Evolutionary conservation across 2,888 invertebrate species (phyloP), one percentile per base, ranked within the genome.

Genomic region (Notodonta ziczac): DNA sequence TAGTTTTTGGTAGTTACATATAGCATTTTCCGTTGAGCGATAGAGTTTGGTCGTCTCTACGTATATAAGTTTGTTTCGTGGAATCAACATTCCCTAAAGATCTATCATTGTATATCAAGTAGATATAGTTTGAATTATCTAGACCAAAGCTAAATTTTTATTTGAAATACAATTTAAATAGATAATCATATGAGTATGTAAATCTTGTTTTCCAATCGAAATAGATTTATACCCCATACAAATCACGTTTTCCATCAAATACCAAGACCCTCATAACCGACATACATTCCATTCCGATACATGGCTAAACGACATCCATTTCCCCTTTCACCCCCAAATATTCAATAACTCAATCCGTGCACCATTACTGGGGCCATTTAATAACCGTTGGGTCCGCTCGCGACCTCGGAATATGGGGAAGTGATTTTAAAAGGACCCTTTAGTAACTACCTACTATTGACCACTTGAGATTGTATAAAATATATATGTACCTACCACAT

Each of bases 331-430:
- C 50, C 24, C 56, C 56, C 12, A n/a, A 35, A 70, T 61, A 64
- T 61, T 70, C 68, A 57, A 60, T 70, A 71, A 65, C 61, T 70
- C 65, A 60, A 56, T 46, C 61, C 44, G 58, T 58, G 60, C 48
- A 50, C 48, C 58, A 58, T 64, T 55, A 51, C 53, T 40, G 16
- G 2, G 32, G 46, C 16, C n/a, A 39, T 39, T 50, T 50, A 35
- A 50, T 57, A 48, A 3, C 46, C 24, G 42, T 62, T 58, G 60
- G 24, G 8, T 59, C 14, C 0, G 54, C 16, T 42, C 9, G 12
- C 3, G 44, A 54, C 54, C 24, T n/a, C n/a, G 51, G 6, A 66
- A 59, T 59, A 61, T 56, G 65, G 55, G 57, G 51, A 9, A 44
- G 59, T 57, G 12, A 40, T 40, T 40, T 55, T 13, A 39, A 55